Conservation (phyloP, 2,113 vertebrate genomes). For the Sciurus niger region DNA sequence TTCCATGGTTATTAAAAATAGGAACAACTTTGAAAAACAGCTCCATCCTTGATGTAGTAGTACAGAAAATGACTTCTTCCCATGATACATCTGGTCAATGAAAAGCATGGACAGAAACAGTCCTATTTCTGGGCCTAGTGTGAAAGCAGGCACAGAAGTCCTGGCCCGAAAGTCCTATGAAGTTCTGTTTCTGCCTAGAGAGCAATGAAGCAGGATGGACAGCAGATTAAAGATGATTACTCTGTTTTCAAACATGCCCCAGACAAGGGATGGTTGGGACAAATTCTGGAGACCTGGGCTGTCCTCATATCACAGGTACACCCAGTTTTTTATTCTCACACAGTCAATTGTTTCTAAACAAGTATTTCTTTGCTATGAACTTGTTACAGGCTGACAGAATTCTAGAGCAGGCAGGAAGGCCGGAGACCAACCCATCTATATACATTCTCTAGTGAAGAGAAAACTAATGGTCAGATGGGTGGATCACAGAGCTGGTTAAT, state of each 20-base stretch:
- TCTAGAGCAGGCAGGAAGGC: neutral
- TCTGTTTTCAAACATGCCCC: neutral
- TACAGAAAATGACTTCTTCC: constrained; percentile 25
- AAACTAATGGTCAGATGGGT: neutral
- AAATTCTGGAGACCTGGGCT: neutral
- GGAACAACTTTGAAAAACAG: neutral
- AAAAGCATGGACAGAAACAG: constrained; percentile 1
- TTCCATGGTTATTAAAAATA: neutral
- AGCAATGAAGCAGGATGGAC: neutral
- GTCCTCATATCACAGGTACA: neutral
- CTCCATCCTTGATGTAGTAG: neutral
- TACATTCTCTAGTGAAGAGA: neutral
- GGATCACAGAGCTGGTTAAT: neutral
- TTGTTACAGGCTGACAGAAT: constrained; percentile 1
- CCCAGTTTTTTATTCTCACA: neutral
- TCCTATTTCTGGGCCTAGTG: neutral
- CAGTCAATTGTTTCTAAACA: neutral
- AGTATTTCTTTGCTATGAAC: neutral
- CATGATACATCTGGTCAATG: neutral
- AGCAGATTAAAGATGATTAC: neutral
- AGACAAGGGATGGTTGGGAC: neutral
- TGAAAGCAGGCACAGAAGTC: neutral
- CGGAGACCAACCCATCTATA: neutral
- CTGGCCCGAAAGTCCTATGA: neutral
- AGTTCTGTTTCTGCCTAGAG: neutral